Evolutionary conservation across 2,797 vertebrate genomes (phyloP), one percentile per base, ranked within the genome.

Genomic region (Lutra lutra): DNA sequence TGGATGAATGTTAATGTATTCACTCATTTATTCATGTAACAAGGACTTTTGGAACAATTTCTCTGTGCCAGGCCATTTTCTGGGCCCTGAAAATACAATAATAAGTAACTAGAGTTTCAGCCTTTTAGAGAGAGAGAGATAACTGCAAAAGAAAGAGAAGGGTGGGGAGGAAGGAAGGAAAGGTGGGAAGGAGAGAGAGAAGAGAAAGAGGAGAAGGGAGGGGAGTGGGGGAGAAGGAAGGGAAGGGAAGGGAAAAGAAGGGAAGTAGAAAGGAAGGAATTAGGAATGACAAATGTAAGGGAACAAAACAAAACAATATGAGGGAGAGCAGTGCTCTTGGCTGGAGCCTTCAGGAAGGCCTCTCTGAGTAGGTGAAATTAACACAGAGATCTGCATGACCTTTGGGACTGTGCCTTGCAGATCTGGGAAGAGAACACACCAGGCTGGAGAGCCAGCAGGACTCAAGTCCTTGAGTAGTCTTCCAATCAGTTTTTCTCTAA

Each of bases 91-190:
- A 97, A 88, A 46, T 75, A 70, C 10, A 64, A 4, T 72, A 40
- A 60, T 21, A 91, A 70, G 23, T 46, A 86, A 89, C 43, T 64
- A 12, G 86, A 58, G 23, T 51, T 86, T 77, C 62, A 89, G 86
- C 6, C n/a, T 92, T 96, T 91, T 86, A 89, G 25, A 98, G 38
- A 94, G 2, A 93, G 0, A 93, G 0, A 12, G 8, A 89, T 82
- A 94, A 20, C 27, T 62, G 6, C 35, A 23, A 58, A 70, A 13
- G 43, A n/a, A 21, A 94, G 96, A 95, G 32, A 96, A 6, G 18
- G 2, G 5, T 15, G 12, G 7, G 8, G 9, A 2, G 2, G 18
- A 0, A 38, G 14, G 46, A 17, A 32, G 14, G 25, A 35, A 27
- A 23, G 23, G 17, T 6, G 8, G 15, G 20, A 86, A 25, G 29